Evolutionary conservation across 2,888 invertebrate species (phyloP).

Genomic region (Capitulum mitella): DNA sequence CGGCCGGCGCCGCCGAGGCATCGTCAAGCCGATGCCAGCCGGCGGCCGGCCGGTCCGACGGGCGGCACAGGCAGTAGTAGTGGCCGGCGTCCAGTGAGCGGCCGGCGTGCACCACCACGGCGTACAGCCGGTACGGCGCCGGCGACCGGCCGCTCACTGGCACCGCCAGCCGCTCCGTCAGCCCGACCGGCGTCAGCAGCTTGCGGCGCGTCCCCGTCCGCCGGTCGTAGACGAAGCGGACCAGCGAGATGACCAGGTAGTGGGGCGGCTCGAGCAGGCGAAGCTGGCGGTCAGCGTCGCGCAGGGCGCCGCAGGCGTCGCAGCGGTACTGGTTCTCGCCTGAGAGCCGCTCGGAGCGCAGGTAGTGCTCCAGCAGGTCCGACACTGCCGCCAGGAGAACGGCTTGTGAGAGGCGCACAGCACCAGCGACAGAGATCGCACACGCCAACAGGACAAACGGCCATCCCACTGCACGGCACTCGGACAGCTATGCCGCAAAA

Average conservation of each 20-base stretch:
- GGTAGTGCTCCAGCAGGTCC: constrained; percentile 64
- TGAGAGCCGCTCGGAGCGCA: constrained; percentile 65
- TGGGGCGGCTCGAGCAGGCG: constrained; percentile 64
- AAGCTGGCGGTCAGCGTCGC: constrained; percentile 66
- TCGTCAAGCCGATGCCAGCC: constrained; percentile 1
- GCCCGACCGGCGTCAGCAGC: constrained; percentile 52
- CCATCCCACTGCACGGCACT: too few species aligned
- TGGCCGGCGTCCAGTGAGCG: constrained; percentile 76
- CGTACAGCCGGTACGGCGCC: constrained; percentile 61
- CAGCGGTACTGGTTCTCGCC: constrained; percentile 79
- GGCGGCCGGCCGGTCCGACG: constrained; percentile 35
- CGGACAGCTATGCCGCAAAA: too few species aligned
- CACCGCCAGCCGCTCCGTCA: constrained; percentile 42
- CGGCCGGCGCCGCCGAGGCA: not conserved
- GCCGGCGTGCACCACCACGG: constrained; percentile 77
- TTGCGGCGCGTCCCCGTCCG: constrained; percentile 67
- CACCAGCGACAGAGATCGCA: too few species aligned
- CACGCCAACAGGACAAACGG: too few species aligned
- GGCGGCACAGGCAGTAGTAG: constrained; percentile 67
- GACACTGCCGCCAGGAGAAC: constrained; percentile 63
- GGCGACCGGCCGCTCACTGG: constrained; percentile 36
- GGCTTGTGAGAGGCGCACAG: too few species aligned
- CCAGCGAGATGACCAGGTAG: constrained; percentile 68
- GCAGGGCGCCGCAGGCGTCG: constrained; percentile 62
- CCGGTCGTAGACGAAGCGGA: constrained; percentile 70